Conservation (phyloP, 1,140 invertebrate genomes). For the Caligus rogercresseyi region DNA sequence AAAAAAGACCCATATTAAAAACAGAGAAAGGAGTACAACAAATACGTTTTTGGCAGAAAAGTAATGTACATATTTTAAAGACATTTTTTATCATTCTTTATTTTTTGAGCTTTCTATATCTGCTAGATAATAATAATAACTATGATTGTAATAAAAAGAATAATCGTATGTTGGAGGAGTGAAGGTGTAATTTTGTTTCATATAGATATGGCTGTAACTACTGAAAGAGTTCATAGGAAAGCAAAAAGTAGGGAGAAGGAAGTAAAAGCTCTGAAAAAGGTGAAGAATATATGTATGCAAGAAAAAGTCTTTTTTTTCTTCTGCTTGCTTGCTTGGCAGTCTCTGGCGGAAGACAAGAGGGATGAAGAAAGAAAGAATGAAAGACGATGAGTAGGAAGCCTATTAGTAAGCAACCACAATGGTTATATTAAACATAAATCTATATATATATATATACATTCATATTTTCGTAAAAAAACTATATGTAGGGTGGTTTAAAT, state of each 20-base stretch:
- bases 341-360: background rate
- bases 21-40: background rate
- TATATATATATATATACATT: too few species aligned
- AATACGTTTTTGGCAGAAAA: constrained; percentile 3
- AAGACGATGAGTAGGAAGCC: too few species aligned
- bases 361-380: too few species aligned
- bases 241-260: too few species aligned
- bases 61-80: background rate
- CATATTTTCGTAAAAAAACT: too few species aligned
- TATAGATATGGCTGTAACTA: constrained; percentile 12
- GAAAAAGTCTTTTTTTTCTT: background rate
- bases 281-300: background rate
- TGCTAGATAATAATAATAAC: constrained; percentile 10
- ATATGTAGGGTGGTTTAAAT: too few species aligned
- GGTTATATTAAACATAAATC: too few species aligned
- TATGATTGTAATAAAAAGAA: background rate
- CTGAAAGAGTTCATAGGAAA: background rate
- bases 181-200: constrained; percentile 5
- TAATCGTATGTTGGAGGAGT: background rate
- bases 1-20: background rate
- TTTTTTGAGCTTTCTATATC: constrained; percentile 4
- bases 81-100: background rate
- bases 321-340: background rate
- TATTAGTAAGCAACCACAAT: too few species aligned
- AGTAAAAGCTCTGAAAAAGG: too few species aligned